Evolutionary conservation across 2,888 invertebrate genomes (phyloP), one percentile per base, ranked within the genome.

Genomic region (Caenorhabditis sp.): DNA sequence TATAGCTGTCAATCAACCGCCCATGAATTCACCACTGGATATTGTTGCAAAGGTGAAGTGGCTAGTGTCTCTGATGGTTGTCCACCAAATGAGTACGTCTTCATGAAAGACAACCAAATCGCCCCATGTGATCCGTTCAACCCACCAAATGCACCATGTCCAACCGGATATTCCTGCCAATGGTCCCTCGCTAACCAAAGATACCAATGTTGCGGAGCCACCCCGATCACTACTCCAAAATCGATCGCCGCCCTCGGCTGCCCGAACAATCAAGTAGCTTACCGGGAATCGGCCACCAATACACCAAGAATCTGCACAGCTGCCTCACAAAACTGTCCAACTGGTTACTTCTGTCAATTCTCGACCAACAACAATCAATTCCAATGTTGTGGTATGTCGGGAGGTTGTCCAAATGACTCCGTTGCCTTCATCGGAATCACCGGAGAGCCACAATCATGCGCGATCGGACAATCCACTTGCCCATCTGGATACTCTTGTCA

Each of bases 391-490:
- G 86, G 86, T 62, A 83, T 85, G 83, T 80, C 80, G 36, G 86
- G 84, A 21, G 85, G 86, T 43, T 86, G 86, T 68, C 86, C 86
- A 49, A 84, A 86, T 63, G 86, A 85, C 57, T 76, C 76, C 36
- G 86, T 87, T 25, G 83, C 86, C 31, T 86, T 87, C 69, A 85
- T 86, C 69, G 86, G 86, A 59, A 83, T 86, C 67, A 85, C 84
- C 57, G 86, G 86, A n/a, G 85, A 86, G 38, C 81, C 86, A 25
- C 85, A 86, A 68, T 76, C 77, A 14, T 86, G 86, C 58, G 85
- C 83, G 31, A 85, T 86, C 66, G 86, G 86, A 50, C 74, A 80
- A 60, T 78, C 78, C 64, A 85, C 85, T 2, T 87, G 87, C 63
- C 85, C 85, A 38, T 61, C 66, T n/a, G 87, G 87, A 38, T 87